A percentile compares a stretch with the other conserved stretches of the same genome.
phyloP scores from a whole-genome alignment of 2,113 vertebrate genomes.

The Gopherus flavomarginatus region DNA sequence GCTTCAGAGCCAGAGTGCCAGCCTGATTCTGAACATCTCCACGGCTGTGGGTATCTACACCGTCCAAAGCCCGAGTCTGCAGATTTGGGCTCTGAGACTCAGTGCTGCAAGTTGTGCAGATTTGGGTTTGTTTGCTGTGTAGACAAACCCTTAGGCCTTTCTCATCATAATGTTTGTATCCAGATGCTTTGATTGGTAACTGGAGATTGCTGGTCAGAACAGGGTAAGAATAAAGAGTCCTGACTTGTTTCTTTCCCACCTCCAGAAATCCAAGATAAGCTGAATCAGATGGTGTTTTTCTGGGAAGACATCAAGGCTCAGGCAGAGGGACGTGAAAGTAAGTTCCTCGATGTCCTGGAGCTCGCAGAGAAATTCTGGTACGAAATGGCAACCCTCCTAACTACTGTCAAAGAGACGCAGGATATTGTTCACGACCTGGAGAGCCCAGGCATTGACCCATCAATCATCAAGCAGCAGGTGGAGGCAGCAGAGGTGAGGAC shows the following conservation, averaged over 20 bases:
- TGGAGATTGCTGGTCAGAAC: background rate
- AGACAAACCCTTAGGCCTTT: background rate
- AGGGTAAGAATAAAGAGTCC: background rate
- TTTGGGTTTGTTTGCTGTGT: too few relatives aligned
- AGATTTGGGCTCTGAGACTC: background rate
- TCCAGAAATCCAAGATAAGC: conserved; percentile 91
- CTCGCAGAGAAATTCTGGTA: conserved; percentile 98
- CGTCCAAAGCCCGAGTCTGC: too few relatives aligned
- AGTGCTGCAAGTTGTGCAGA: too few relatives aligned
- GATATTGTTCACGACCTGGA: conserved; percentile 96
- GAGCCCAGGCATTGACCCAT: conserved; percentile 97
- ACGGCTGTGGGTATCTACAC: too few relatives aligned
- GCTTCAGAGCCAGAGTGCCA: too few relatives aligned
- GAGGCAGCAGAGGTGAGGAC: conserved; percentile 93
- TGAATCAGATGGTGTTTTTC: conserved; percentile 93
- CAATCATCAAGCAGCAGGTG: conserved; percentile 98
- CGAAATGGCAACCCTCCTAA: conserved; percentile 94
- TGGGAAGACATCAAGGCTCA: conserved; percentile 98
- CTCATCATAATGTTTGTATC: background rate
- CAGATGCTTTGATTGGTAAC: background rate
- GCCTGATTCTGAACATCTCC: too few relatives aligned
- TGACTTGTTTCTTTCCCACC: background rate
- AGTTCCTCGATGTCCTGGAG: conserved; percentile 95
- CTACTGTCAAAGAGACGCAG: conserved; percentile 94
- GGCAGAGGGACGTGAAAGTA: conserved; percentile 93